A percentile compares a stretch with the other conserved stretches of the same genome.
Conservation (phyloP, 2,888 invertebrate genomes). For the Agrochola lota region DNA sequence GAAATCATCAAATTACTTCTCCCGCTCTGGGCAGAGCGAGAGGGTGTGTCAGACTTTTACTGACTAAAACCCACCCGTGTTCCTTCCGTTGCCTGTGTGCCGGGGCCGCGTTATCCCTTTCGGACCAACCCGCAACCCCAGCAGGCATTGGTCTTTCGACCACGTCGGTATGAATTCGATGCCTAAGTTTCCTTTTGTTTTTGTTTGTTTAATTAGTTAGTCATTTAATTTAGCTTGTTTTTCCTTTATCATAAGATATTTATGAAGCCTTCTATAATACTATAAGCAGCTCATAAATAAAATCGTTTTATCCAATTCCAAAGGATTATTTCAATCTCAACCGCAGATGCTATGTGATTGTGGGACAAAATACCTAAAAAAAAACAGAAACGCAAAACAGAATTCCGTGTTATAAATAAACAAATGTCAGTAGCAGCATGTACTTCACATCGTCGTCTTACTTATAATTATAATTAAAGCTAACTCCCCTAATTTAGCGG, state of each 20-base stretch:
- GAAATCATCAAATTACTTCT: too few species aligned
- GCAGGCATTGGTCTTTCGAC: too few species aligned
- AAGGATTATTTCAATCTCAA: neutral
- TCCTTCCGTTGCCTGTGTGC: too few species aligned
- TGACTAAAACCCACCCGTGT: too few species aligned
- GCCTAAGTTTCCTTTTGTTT: too few species aligned
- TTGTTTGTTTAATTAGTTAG: too few species aligned
- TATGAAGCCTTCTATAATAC: neutral
- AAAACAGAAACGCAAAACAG: conserved; percentile 5
- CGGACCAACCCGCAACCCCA: too few species aligned
- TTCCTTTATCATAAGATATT: neutral
- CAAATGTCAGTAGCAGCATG: conserved; percentile 37
- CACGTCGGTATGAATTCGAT: too few species aligned
- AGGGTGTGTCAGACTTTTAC: too few species aligned
- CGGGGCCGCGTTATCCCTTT: too few species aligned
- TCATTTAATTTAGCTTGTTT: too few species aligned
- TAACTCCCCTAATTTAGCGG: conserved; percentile 46
- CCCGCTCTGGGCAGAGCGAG: too few species aligned
- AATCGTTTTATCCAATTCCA: neutral
- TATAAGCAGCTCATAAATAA: neutral
- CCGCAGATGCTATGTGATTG: neutral
- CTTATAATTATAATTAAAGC: conserved; percentile 55
- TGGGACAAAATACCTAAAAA: conserved; percentile 1
- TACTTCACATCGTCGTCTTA: conserved; percentile 36
- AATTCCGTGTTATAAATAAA: conserved; percentile 42